Evolutionary conservation across 92 coral and sea anemone genomes (phyloP), one percentile per base, ranked within the genome.

Genomic region (Zoanthus sociatus): DNA sequence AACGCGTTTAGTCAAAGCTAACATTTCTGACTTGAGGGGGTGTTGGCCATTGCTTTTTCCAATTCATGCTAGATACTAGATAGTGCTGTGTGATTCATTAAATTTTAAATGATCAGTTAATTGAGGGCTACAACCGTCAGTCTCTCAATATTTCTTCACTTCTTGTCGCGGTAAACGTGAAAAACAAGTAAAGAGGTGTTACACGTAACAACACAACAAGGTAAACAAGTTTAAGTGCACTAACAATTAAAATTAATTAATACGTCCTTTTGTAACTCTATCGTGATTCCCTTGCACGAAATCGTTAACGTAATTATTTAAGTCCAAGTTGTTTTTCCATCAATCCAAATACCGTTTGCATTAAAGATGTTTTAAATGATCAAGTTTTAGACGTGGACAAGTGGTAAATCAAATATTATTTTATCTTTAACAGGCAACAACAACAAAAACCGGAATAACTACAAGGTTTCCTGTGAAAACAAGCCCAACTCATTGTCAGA

Each of bases 371-470:
- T 47, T 3, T 15, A 13, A 31, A 67, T 42, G 75, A 68, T 20
- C 10, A 64, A 32, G 17, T 48, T 71, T 47, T 7, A 21, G 75
- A 81, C 74, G 48, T 46, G 75, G 45, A 56, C 26, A 11, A 79
- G 55, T 79, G 37, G 84, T 79, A 79, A 67, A 56, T 79, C 14
- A 81, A 81, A 81, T 81, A 66, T 81, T 81, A 51, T 81, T 81
- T 77, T 81, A 37, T 37, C 51, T 45, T 50, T 64, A 60, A 66
- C 85, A 81, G 85, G 72, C 71, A 45, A 44, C 73, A 26, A 46
- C 85, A 30, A 81, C 85, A 55, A 81, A 81, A 81, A 20, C 85
- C 60, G 85, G 76, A 15, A 50, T 46, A n/a, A 16, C 85, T 47
- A n/a, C 60, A 70, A 81, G 85, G 21, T 48, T 81, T 81, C 85